Percentiles rank a stretch among this genome's conserved stretches.
These are phyloP conservation scores for Teleogryllus occipitalis DNA, from an alignment of 1,140 invertebrate genomes.

Conservation along the genomic window DNA sequence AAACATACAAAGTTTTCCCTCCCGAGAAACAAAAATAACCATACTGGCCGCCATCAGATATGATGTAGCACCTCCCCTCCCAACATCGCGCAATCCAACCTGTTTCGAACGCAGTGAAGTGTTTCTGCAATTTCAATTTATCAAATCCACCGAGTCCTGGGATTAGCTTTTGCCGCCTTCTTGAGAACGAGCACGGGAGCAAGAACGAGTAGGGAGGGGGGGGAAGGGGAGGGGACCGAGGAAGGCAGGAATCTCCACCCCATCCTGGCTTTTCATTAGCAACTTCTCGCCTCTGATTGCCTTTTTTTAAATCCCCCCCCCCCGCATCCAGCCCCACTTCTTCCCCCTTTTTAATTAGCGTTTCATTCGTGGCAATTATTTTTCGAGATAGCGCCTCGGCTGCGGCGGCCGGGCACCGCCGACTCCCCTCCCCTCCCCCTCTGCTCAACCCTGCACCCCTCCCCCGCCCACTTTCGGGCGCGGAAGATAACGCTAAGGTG, in stretches of 20 bases:
- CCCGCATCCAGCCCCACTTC: neutral
- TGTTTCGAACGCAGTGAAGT: neutral
- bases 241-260: neutral
- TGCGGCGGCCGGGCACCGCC: neutral
- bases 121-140: neutral
- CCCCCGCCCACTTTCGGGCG: too few species aligned
- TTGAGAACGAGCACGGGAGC: neutral
- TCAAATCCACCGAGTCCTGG: neutral
- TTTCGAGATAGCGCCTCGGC: neutral
- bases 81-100: neutral
- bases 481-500: too few species aligned
- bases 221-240: too few species aligned
- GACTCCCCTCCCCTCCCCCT: too few species aligned
- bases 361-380: constrained; percentile 1
- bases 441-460: too few species aligned
- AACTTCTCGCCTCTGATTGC: neutral
- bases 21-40: too few species aligned
- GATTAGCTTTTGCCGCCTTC: neutral
- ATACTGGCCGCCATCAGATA: too few species aligned
- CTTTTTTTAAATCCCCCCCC: neutral
- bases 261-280: neutral
- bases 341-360: neutral
- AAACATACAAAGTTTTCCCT: too few species aligned
- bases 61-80: too few species aligned
- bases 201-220: too few species aligned